Evolutionary conservation across 2,113 vertebrate species (phyloP).

Genomic region (Corythaeola cristata): DNA sequence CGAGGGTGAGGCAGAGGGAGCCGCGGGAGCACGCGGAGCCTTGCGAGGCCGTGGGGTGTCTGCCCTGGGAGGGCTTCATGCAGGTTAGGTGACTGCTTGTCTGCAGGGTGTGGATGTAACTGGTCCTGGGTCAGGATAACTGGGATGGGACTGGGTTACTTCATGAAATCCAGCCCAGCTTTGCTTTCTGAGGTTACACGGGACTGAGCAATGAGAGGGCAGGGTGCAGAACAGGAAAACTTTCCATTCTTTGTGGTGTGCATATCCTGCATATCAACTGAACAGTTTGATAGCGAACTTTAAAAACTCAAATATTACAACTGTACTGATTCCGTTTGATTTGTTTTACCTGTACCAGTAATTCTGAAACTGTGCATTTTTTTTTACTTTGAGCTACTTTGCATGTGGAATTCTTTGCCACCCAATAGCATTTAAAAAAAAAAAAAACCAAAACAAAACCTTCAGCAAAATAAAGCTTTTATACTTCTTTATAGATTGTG

Average conservation of each 20-base stretch:
- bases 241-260: no score
- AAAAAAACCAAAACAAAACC: neutral
- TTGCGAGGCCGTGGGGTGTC: neutral
- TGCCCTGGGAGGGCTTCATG: neutral
- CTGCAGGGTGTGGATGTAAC: neutral
- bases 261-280: accelerated
- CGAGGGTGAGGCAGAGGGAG: accelerated
- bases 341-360: neutral
- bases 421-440: neutral
- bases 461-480: neutral
- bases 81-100: accelerated
- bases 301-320: neutral
- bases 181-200: accelerated
- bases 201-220: neutral
- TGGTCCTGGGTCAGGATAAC: neutral
- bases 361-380: neutral
- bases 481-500: neutral
- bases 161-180: neutral
- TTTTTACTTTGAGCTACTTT: neutral
- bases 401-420: neutral
- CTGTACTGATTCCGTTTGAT: neutral
- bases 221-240: neutral
- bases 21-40: neutral
- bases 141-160: neutral
- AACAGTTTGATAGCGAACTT: neutral